Percentiles rank a stretch among this genome's conserved stretches.
These are phyloP conservation scores for Abrostola triplasia DNA, from an alignment of 2,888 invertebrate genomes.

Conservation along the genomic window DNA sequence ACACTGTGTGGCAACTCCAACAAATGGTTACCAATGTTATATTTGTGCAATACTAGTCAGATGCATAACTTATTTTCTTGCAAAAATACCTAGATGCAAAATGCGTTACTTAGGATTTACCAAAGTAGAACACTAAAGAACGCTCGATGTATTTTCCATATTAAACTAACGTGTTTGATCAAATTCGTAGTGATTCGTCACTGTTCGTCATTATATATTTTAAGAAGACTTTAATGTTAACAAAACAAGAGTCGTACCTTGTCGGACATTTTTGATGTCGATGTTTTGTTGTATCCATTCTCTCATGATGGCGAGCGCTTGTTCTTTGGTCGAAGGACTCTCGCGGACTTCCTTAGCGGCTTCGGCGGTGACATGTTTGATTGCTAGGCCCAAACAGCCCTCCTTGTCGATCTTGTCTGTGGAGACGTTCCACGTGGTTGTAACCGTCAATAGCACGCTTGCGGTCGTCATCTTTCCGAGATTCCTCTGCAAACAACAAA, in stretches of 20 bases:
- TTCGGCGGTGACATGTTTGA: conserved; percentile 73
- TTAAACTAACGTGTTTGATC: too few species aligned
- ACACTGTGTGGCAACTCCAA: too few species aligned
- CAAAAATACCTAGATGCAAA: too few species aligned
- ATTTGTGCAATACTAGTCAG: too few species aligned
- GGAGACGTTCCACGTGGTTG: conserved; percentile 75
- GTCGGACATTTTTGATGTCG: conserved; percentile 91
- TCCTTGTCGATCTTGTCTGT: conserved; percentile 76
- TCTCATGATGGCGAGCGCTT: conserved; percentile 90
- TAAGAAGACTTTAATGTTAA: background rate
- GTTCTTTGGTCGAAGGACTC: conserved; percentile 89
- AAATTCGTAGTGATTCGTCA: too few species aligned
- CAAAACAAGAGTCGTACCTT: conserved; percentile 78
- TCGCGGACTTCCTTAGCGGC: conserved; percentile 92
- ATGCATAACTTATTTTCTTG: too few species aligned
- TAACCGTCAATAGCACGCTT: conserved; percentile 77
- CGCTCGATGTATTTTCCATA: too few species aligned
- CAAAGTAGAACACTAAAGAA: too few species aligned
- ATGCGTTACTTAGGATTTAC: too few species aligned
- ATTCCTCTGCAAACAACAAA: conserved; percentile 19
- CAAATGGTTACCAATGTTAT: too few species aligned
- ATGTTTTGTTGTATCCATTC: conserved; percentile 92
- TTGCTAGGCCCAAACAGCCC: conserved; percentile 57
- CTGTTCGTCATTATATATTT: conserved; percentile 8
- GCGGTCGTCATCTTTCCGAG: conserved; percentile 77